Percentiles rank a stretch among this genome's conserved stretches.
phyloP scores from a whole-genome alignment of 2,888 invertebrate species.

The Digitonthophagus gazella region DNA sequence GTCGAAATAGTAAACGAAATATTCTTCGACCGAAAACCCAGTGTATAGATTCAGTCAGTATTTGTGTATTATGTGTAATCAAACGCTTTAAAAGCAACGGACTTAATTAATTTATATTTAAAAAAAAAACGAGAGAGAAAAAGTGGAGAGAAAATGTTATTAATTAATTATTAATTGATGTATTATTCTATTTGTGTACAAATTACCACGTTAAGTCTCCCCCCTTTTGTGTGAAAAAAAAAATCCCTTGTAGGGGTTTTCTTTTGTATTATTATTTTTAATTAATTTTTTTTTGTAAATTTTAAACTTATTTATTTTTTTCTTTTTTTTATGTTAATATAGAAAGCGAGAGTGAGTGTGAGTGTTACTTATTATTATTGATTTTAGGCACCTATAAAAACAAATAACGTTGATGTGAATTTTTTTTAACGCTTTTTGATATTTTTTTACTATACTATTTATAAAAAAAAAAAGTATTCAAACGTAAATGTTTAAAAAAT shows the following conservation, averaged over 20 bases:
- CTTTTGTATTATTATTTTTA: constrained; percentile 9
- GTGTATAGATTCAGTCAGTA: constrained; percentile 26
- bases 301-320: constrained; percentile 45
- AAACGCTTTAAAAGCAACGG: neutral
- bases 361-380: constrained; percentile 11
- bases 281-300: constrained; percentile 3
- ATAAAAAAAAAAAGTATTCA: constrained; percentile 17
- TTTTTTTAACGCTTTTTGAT: constrained; percentile 25
- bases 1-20: neutral
- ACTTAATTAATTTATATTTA: neutral
- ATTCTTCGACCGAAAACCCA: constrained; percentile 16
- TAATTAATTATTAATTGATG: constrained; percentile 32
- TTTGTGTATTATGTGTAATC: constrained; percentile 22
- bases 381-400: constrained; percentile 24
- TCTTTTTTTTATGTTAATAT: neutral
- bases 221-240: constrained; percentile 39
- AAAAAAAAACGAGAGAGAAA: constrained; percentile 16
- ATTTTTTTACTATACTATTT: constrained; percentile 25
- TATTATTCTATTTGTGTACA: constrained; percentile 39
- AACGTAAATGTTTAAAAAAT: constrained; percentile 13
- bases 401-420: neutral
- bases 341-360: neutral
- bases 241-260: constrained; percentile 23
- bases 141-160: constrained; percentile 24
- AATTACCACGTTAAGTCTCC: constrained; percentile 42